Percentiles rank a stretch among this genome's conserved stretches.
These are phyloP conservation scores for Linyphia triangularis DNA, from an alignment of 2,888 invertebrate genomes.

Conservation along the genomic window DNA sequence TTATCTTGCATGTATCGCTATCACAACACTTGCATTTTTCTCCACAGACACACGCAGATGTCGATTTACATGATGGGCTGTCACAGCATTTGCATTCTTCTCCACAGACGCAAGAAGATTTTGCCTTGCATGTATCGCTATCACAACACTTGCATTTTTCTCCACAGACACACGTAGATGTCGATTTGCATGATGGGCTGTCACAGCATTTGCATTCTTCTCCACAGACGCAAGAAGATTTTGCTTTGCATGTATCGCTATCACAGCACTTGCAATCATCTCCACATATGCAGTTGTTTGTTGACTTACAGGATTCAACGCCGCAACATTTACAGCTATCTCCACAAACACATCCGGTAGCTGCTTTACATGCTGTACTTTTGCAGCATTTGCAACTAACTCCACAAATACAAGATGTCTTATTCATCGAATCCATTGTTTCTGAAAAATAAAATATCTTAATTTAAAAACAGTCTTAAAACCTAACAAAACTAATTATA, in stretches of 20 bases:
- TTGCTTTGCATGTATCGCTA: background rate
- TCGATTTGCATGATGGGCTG: background rate
- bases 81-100: slow-evolving; percentile 15
- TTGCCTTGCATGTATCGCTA: background rate
- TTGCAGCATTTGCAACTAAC: slow-evolving; percentile 16
- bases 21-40: slow-evolving; percentile 22
- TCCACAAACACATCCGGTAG: background rate
- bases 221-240: background rate
- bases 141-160: background rate
- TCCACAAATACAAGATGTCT: slow-evolving; percentile 2
- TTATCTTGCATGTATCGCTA: background rate
- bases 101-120: background rate
- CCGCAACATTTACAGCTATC: slow-evolving; percentile 13
- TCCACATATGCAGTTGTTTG: background rate
- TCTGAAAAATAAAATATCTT: background rate
- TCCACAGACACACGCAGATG: slow-evolving; percentile 15
- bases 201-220: slow-evolving; percentile 16
- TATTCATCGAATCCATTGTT: background rate
- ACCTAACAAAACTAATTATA: too few relatives aligned
- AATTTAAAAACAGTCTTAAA: background rate
- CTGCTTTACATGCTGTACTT: background rate
- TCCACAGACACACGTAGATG: background rate
- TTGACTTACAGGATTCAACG: background rate
- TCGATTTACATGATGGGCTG: background rate
- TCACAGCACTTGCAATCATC: slow-evolving; percentile 11